phyloP scores from a whole-genome alignment of 2,888 invertebrate species.

The Eupithecia insigniata region DNA sequence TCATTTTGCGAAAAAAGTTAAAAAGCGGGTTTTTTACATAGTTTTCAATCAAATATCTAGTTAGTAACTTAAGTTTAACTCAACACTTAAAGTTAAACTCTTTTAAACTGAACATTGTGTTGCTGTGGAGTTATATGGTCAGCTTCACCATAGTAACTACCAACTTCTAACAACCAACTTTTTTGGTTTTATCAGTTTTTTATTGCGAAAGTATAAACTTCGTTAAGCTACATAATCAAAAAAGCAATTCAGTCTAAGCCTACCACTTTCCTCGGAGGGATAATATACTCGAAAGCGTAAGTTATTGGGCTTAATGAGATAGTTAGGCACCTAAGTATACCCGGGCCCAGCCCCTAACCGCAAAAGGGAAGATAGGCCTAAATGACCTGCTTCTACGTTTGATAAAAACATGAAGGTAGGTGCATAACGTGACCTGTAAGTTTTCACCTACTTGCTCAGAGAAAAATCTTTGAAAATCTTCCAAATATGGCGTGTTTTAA shows the following conservation, averaged over 20 bases:
- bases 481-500: too few relatives aligned
- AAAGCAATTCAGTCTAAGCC: background rate
- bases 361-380: slow-evolving; percentile 14
- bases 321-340: slow-evolving; percentile 32
- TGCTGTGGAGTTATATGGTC: background rate
- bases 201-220: background rate
- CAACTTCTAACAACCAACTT: background rate
- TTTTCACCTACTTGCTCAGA: background rate
- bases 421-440: background rate
- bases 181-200: background rate
- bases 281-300: slow-evolving; percentile 27
- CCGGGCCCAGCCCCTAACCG: slow-evolving; percentile 24
- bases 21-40: too few relatives aligned
- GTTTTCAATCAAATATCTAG: too few relatives aligned
- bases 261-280: slow-evolving; percentile 16
- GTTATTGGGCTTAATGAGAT: slow-evolving; percentile 34
- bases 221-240: slow-evolving; percentile 1
- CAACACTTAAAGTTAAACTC: background rate
- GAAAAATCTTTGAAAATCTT: too few relatives aligned
- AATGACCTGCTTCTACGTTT: slow-evolving; percentile 17
- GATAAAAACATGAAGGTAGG: background rate
- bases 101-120: background rate
- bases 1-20: too few relatives aligned
- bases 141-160: background rate
- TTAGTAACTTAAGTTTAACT: too few relatives aligned